Percentiles rank a stretch among this genome's conserved stretches.
Evolutionary conservation across 2,888 invertebrate genomes (phyloP).

Genomic region (Drosophila merina): DNA sequence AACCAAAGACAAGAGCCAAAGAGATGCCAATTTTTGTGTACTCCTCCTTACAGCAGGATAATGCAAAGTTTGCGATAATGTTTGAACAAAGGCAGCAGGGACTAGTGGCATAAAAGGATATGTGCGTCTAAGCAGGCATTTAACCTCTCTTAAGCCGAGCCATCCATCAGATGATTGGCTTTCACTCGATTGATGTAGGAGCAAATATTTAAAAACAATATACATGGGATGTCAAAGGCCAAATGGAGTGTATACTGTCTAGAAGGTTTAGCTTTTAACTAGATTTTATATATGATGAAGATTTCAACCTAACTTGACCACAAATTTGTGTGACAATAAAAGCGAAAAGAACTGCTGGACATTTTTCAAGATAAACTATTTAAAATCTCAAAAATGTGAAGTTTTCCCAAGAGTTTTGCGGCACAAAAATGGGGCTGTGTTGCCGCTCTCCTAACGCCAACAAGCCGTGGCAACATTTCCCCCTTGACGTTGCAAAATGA

Average conservation of each 20-base stretch:
- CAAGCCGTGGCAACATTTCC: slow-evolving; percentile 8
- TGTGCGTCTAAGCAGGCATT: slow-evolving; percentile 29
- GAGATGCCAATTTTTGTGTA: slow-evolving; percentile 19
- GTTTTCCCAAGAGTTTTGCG: slow-evolving; percentile 15
- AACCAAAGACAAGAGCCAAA: neutral
- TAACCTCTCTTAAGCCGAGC: slow-evolving; percentile 33
- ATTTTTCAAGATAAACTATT: too few species aligned
- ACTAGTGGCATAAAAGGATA: slow-evolving; percentile 26
- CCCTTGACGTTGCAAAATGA: slow-evolving; percentile 13
- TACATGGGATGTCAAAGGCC: neutral
- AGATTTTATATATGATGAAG: too few species aligned
- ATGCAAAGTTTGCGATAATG: slow-evolving; percentile 43
- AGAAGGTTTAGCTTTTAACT: too few species aligned
- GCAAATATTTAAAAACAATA: slow-evolving; percentile 26
- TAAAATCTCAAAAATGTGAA: neutral
- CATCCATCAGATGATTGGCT: slow-evolving; percentile 40
- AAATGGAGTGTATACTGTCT: neutral
- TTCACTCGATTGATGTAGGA: slow-evolving; percentile 14
- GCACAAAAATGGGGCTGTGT: slow-evolving; percentile 2
- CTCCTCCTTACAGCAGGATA: slow-evolving; percentile 27
- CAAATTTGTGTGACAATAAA: too few species aligned
- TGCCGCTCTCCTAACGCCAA: slow-evolving; percentile 9
- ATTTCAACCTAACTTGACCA: too few species aligned
- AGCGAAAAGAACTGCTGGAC: too few species aligned
- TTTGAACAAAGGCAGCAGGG: slow-evolving; percentile 33